These are phyloP conservation scores for Epinephelus fuscoguttatus DNA, from an alignment of 2,113 vertebrate genomes.

Conservation along the genomic window DNA sequence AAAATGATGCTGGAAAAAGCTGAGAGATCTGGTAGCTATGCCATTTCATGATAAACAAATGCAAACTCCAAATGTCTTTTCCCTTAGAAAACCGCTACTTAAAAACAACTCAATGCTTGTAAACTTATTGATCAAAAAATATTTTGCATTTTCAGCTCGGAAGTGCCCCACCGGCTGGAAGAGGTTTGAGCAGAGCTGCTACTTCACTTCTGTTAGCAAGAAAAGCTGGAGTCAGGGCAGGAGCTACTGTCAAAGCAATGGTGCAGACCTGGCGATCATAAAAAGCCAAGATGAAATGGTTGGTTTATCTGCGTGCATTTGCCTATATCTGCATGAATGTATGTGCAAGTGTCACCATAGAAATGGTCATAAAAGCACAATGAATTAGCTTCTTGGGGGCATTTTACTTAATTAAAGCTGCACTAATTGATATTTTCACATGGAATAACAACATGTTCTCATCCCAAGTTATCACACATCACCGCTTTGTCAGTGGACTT, in stretches of 20 bases:
- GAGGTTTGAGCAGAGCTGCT: conserved; percentile 67
- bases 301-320: conserved; percentile 2
- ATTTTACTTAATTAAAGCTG: not conserved
- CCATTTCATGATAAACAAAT: not conserved
- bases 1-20: not conserved
- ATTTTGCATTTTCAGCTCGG: conserved; percentile 32
- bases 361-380: not conserved
- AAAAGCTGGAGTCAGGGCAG: conserved; percentile 61
- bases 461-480: no score
- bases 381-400: not conserved
- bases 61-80: not conserved
- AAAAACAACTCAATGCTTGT: not conserved
- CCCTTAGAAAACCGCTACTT: not conserved
- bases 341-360: not conserved
- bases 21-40: not conserved
- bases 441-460: no score
- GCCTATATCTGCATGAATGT: not conserved
- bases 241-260: conserved; percentile 48
- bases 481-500: no score
- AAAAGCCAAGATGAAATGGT: conserved; percentile 69
- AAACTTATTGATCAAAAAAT: not conserved
- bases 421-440: not conserved
- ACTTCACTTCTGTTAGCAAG: conserved; percentile 47
- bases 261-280: conserved; percentile 69
- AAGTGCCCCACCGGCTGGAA: conserved; percentile 61